phyloP scores from a whole-genome alignment of 2,113 vertebrate genomes.

The Reinhardtius hippoglossoides region DNA sequence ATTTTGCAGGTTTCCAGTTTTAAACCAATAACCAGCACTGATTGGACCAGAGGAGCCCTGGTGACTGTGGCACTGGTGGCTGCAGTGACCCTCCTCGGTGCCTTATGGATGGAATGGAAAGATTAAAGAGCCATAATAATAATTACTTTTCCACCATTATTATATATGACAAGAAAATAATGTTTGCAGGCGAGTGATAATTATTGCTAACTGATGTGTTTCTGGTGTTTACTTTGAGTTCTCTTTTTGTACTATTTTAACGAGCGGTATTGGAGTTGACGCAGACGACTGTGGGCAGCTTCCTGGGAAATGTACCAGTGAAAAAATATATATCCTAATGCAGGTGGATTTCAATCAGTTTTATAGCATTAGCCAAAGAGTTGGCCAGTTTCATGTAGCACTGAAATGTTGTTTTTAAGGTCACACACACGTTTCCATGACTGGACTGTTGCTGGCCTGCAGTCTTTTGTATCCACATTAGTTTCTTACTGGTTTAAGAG shows the following conservation, averaged over 20 bases:
- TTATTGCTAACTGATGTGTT: slow-evolving; percentile 48
- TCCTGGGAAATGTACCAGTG: neutral
- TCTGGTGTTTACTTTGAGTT: slow-evolving; percentile 66
- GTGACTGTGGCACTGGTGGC: slow-evolving; percentile 69
- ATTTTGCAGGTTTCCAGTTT: slow-evolving; percentile 66
- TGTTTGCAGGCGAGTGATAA: slow-evolving; percentile 40
- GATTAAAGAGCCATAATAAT: slow-evolving; percentile 46
- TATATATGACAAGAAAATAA: slow-evolving; percentile 48
- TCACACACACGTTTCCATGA: slow-evolving; percentile 24
- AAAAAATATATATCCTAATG: neutral
- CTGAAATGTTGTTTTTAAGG: slow-evolving; percentile 50
- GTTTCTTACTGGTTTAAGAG: slow-evolving; percentile 78
- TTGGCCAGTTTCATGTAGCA: slow-evolving; percentile 56
- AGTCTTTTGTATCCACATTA: slow-evolving; percentile 69
- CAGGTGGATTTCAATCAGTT: slow-evolving; percentile 16
- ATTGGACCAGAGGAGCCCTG: slow-evolving; percentile 69
- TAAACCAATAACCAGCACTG: slow-evolving; percentile 43
- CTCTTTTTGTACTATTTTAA: slow-evolving; percentile 66
- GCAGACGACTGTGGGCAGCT: slow-evolving; percentile 7
- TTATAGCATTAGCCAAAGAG: slow-evolving; percentile 18
- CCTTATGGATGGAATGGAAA: slow-evolving; percentile 54
- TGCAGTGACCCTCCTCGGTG: slow-evolving; percentile 59
- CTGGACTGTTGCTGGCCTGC: slow-evolving; percentile 76
- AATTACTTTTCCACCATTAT: slow-evolving; percentile 54
- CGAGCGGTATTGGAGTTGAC: slow-evolving; percentile 51